phyloP scores from a whole-genome alignment of 2,113 vertebrate genomes.

The Casuarius casuarius region DNA sequence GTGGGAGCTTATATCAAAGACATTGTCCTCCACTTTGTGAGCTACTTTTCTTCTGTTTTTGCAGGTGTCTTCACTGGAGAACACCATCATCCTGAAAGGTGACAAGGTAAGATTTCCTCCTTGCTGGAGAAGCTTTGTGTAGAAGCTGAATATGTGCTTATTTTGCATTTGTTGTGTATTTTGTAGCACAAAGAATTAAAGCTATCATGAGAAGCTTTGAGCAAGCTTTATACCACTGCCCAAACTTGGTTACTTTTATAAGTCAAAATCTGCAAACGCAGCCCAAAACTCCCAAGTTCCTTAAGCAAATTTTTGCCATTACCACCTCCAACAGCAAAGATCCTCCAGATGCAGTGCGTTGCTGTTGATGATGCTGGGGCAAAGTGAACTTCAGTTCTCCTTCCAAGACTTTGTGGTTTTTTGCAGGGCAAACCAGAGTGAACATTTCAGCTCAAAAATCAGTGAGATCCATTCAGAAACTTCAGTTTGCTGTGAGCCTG shows the following conservation, averaged over 20 bases:
- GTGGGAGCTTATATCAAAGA: neutral
- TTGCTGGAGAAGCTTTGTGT: neutral
- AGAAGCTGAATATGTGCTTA: neutral
- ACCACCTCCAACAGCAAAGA: neutral
- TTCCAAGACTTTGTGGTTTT: neutral
- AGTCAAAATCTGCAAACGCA: neutral
- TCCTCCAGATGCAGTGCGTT: neutral
- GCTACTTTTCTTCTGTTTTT: neutral
- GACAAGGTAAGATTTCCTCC: conserved; percentile 77
- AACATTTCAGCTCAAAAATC: neutral
- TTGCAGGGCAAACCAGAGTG: neutral
- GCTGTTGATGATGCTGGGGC: no score
- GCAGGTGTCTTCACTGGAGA: conserved; percentile 68
- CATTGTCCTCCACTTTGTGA: neutral
- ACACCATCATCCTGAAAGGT: conserved; percentile 74
- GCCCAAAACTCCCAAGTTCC: neutral
- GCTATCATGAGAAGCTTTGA: neutral
- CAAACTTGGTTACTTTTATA: neutral
- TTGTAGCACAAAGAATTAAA: neutral
- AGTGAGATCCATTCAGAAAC: neutral
- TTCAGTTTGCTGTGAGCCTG: neutral
- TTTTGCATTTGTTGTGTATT: neutral
- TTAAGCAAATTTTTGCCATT: neutral
- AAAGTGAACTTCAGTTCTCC: neutral
- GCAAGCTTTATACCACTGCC: neutral